Evolutionary conservation across 2,113 vertebrate species (phyloP), one percentile per base, ranked within the genome.

Genomic region (Onychorhynchus coronatus): DNA sequence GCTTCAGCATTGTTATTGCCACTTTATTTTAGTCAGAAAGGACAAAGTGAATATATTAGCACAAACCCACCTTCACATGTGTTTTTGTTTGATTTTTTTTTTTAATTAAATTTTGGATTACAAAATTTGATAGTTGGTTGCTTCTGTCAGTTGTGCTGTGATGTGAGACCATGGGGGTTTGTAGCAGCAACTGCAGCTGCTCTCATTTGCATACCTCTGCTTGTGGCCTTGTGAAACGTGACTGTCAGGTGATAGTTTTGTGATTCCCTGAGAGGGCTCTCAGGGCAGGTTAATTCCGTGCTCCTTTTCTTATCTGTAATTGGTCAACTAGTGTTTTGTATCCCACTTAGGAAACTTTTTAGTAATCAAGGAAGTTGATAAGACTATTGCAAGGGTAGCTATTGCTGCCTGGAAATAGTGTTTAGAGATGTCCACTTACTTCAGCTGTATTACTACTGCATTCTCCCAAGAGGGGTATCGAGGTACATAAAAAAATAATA

Each of bases 121-220:
- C 12, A 37, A 19, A 25, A 66, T 52, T 28, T 78, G 14, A 9
- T 52, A 56, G 9, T 42, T 31, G 11, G 7, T 90, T n/a, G 20
- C 27, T 77, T 77, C 27, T 77, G 13, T 77, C 30, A 80, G 9
- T 61, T 53, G 17, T 59, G 9, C 35, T 78, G 41, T 55, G 49
- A 5, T 21, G 3, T 18, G 55, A 73, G 55, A 28, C 47, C 2
- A 0, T 33, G 35, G 33, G 4, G 14, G 1, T 27, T 55, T 59
- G 37, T 61, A 70, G 50, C 41, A 70, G 49, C 50, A 73, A 3
- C 22, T 31, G 28, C 8, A n/a, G n/a, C 25, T 65, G n/a, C 55
- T 78, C 8, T 78, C 28, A 8, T n/a, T 62, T 41, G 27, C 53
- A 13, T 23, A 47, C 5, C 23, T 77, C 37, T 62, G 28, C 31